Percentiles rank a stretch among this genome's conserved stretches.
phyloP scores from a whole-genome alignment of 1,140 invertebrate species.

The Gonatopus flavifemur region DNA sequence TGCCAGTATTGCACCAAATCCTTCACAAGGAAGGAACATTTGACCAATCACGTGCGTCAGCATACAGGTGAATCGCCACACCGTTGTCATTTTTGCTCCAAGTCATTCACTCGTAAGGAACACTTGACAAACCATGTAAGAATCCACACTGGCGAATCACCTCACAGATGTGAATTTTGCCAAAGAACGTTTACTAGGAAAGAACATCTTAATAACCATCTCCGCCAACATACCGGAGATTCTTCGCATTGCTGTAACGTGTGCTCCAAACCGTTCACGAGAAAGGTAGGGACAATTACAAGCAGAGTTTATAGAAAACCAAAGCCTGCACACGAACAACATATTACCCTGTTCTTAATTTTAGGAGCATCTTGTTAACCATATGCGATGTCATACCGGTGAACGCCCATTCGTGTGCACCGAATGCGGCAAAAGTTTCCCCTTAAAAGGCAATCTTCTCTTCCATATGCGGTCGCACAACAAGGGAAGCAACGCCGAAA shows the following conservation, averaged over 20 bases:
- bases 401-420: slow-evolving; percentile 80
- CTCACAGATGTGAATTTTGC: slow-evolving; percentile 80
- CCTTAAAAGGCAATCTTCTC: slow-evolving; percentile 84
- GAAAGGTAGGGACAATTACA: slow-evolving; percentile 63
- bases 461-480: slow-evolving; percentile 96
- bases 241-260: slow-evolving; percentile 82
- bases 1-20: slow-evolving; percentile 71
- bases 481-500: slow-evolving; percentile 78
- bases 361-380: slow-evolving; percentile 71
- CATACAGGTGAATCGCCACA: slow-evolving; percentile 81
- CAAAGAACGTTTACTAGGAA: slow-evolving; percentile 80
- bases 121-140: slow-evolving; percentile 77
- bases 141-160: slow-evolving; percentile 73
- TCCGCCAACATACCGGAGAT: slow-evolving; percentile 88
- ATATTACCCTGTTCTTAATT: not conserved
- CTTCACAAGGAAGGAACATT: slow-evolving; percentile 87
- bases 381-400: slow-evolving; percentile 85
- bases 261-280: slow-evolving; percentile 84
- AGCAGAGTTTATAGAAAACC: slow-evolving; percentile 17
- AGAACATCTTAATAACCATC: slow-evolving; percentile 79
- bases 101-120: slow-evolving; percentile 83
- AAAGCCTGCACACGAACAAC: too few species aligned
- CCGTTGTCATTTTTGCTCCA: slow-evolving; percentile 79
- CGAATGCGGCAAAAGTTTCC: slow-evolving; percentile 85
- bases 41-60: slow-evolving; percentile 83